These are phyloP conservation scores for Manis javanica DNA, from an alignment of 2,797 vertebrate species.

Conservation along the genomic window DNA sequence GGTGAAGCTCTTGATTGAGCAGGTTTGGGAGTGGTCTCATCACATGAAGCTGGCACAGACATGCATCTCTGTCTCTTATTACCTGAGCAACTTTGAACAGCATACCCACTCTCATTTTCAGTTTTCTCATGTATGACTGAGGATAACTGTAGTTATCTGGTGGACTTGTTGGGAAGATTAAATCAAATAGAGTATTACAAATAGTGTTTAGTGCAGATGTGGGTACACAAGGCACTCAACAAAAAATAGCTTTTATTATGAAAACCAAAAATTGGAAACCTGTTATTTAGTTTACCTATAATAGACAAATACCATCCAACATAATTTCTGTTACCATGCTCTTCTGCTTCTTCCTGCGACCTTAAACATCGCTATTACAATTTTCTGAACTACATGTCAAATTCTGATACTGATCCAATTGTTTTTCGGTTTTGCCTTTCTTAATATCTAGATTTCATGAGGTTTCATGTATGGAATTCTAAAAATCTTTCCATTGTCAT, in stretches of 20 bases:
- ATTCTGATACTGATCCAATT: neutral
- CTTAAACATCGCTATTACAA: neutral
- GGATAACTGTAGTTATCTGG: neutral
- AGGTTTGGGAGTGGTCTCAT: neutral
- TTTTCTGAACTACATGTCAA: neutral
- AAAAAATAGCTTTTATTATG: neutral
- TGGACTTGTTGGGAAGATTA: neutral
- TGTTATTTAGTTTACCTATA: neutral
- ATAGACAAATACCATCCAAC: neutral
- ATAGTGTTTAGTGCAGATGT: neutral
- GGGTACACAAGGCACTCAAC: neutral
- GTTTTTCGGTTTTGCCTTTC: slow-evolving; percentile 25
- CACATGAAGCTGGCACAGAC: neutral
- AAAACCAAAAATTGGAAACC: neutral
- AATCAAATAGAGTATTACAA: neutral
- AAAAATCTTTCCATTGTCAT: neutral
- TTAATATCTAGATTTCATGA: neutral
- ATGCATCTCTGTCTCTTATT: neutral
- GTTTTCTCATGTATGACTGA: neutral
- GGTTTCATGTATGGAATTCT: neutral
- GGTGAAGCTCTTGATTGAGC: neutral
- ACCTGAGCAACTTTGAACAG: neutral
- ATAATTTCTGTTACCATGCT: neutral
- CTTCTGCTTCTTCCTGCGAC: neutral
- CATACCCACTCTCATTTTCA: neutral